Conservation (phyloP, 2,888 invertebrate species). For the Brenthis hecate region DNA sequence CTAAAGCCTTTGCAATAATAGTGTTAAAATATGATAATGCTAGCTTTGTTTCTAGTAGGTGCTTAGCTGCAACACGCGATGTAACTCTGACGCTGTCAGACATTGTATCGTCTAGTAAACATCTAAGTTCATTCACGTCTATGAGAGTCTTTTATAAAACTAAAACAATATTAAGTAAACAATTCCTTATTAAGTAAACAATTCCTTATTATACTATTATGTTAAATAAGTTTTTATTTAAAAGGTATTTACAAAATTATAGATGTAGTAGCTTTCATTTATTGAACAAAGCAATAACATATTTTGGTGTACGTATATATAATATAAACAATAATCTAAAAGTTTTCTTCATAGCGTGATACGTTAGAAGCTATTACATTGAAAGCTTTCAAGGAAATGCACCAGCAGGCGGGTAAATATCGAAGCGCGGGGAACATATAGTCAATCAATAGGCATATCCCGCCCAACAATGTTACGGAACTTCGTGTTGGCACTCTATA, state of each 20-base stretch:
- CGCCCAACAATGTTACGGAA: slow-evolving; percentile 29
- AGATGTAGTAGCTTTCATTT: too few species aligned
- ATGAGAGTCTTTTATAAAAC: slow-evolving; percentile 9
- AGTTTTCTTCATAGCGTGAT: slow-evolving; percentile 16
- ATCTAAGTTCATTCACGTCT: slow-evolving; percentile 29
- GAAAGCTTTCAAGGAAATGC: slow-evolving; percentile 59
- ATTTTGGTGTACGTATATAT: not conserved
- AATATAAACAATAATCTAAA: not conserved
- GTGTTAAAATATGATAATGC: slow-evolving; percentile 55
- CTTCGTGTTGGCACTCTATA: slow-evolving; percentile 28
- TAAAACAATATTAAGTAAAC: not conserved
- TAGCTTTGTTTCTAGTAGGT: slow-evolving; percentile 50
- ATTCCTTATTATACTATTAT: not conserved
- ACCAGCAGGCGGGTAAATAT: slow-evolving; percentile 47
- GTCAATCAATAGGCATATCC: slow-evolving; percentile 64
- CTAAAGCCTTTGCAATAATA: slow-evolving; percentile 32
- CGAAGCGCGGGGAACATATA: slow-evolving; percentile 46
- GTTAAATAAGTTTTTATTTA: not conserved
- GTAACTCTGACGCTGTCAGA: slow-evolving; percentile 51
- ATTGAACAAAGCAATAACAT: too few species aligned
- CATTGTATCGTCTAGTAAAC: slow-evolving; percentile 58
- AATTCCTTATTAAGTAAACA: not conserved
- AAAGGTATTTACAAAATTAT: too few species aligned
- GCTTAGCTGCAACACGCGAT: slow-evolving; percentile 62
- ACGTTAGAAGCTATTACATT: slow-evolving; percentile 38